A percentile compares a stretch with the other conserved stretches of the same genome.
Evolutionary conservation across 2,888 invertebrate species (phyloP).

Genomic region (Rotaria sp.): DNA sequence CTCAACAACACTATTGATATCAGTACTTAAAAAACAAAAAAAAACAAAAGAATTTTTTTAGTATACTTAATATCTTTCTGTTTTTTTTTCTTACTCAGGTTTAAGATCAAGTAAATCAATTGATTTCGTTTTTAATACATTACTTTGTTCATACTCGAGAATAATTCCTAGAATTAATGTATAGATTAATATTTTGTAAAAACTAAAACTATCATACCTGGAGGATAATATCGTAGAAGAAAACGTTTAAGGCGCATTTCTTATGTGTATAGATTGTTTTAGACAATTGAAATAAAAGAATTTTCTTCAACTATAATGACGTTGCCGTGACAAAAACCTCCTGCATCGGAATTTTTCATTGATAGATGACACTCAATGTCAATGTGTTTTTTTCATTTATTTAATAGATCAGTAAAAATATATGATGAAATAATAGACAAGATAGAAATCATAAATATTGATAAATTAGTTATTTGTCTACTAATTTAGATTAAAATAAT

Average conservation of each 20-base stretch:
- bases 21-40: constrained; percentile 47
- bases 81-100: constrained; percentile 48
- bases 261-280: background rate
- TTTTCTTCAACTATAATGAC: background rate
- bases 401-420: no score
- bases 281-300: background rate
- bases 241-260: constrained; percentile 55
- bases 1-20: constrained; percentile 53
- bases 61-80: no score
- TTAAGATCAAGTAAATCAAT: constrained; percentile 54
- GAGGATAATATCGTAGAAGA: constrained; percentile 55
- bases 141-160: constrained; percentile 55
- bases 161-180: constrained; percentile 51
- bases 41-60: background rate
- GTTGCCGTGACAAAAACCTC: background rate
- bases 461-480: no score
- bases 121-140: constrained; percentile 53
- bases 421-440: no score
- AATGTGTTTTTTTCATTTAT: background rate
- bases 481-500: no score
- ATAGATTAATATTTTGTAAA: background rate
- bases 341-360: background rate
- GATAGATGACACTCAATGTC: background rate
- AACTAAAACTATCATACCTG: constrained; percentile 46
- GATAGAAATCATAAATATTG: no score